A percentile compares a stretch with the other conserved stretches of the same genome.
phyloP scores from a whole-genome alignment of 92 coral and sea anemone species.

The Epizoanthus stellaris region DNA sequence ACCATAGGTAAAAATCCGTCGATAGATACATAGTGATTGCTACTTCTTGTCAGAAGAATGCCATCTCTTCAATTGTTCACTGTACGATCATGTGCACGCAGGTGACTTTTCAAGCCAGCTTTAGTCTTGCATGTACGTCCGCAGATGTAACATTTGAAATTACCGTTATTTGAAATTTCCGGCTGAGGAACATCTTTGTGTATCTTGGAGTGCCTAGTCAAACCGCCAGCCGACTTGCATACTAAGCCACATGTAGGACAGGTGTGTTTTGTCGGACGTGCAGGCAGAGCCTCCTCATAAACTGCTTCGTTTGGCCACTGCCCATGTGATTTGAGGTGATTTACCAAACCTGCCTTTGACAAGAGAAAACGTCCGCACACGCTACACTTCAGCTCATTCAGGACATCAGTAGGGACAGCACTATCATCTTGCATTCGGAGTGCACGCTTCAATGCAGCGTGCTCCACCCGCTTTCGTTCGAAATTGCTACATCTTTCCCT shows the following conservation, averaged over 20 bases:
- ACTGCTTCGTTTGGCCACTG: neutral
- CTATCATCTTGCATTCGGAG: neutral
- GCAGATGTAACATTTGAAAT: slow-evolving; percentile 24
- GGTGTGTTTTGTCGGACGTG: neutral
- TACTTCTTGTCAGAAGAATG: slow-evolving; percentile 22
- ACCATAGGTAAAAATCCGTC: slow-evolving; percentile 50
- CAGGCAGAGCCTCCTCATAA: neutral
- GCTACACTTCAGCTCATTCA: neutral
- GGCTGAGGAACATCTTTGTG: slow-evolving; percentile 7
- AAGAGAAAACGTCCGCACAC: slow-evolving; percentile 18
- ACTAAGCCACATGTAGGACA: slow-evolving; percentile 36
- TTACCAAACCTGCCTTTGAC: slow-evolving; percentile 20
- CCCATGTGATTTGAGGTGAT: neutral
- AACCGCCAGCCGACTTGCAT: no score
- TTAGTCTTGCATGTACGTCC: slow-evolving; percentile 20
- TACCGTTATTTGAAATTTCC: neutral
- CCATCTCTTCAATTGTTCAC: slow-evolving; percentile 36
- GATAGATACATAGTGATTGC: slow-evolving; percentile 48
- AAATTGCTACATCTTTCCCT: neutral
- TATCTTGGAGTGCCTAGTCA: no score
- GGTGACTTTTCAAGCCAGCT: slow-evolving; percentile 35
- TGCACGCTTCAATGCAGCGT: neutral
- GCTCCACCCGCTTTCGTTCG: neutral
- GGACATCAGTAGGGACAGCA: neutral
- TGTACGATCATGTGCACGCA: slow-evolving; percentile 41